Percentiles rank a stretch among this genome's conserved stretches.
Evolutionary conservation across 2,113 vertebrate species (phyloP).

Genomic region (Emydura subglobosa): DNA sequence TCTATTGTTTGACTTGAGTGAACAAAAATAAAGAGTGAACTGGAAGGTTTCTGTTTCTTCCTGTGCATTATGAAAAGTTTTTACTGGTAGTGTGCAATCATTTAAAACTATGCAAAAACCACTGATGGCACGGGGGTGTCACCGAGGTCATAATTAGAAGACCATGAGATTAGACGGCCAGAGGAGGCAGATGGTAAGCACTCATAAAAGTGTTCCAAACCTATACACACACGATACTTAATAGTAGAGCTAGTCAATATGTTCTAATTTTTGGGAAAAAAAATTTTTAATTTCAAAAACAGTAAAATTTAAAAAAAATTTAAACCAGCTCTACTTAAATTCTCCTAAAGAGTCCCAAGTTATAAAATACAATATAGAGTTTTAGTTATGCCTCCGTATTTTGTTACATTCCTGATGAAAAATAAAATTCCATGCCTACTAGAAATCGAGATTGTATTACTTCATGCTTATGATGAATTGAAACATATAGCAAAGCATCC

Average conservation of each 20-base stretch:
- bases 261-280: background rate
- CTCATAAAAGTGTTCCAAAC: background rate
- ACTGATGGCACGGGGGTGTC: background rate
- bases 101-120: background rate
- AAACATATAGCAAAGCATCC: background rate
- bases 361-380: background rate
- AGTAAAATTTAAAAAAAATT: background rate
- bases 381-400: background rate
- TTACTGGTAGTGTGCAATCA: background rate
- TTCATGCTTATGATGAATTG: background rate
- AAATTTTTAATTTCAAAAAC: background rate
- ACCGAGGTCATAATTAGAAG: background rate
- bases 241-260: background rate
- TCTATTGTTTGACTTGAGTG: background rate
- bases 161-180: background rate
- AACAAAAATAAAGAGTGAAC: background rate
- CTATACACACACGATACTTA: background rate
- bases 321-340: background rate
- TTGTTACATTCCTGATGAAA: background rate
- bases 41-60: background rate
- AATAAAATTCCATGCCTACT: background rate
- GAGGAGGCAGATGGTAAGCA: background rate
- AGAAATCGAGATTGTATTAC: background rate
- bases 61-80: background rate
- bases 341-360: background rate